phyloP scores from a whole-genome alignment of 2,797 vertebrate genomes.

The Pyrrhura leucotis region DNA sequence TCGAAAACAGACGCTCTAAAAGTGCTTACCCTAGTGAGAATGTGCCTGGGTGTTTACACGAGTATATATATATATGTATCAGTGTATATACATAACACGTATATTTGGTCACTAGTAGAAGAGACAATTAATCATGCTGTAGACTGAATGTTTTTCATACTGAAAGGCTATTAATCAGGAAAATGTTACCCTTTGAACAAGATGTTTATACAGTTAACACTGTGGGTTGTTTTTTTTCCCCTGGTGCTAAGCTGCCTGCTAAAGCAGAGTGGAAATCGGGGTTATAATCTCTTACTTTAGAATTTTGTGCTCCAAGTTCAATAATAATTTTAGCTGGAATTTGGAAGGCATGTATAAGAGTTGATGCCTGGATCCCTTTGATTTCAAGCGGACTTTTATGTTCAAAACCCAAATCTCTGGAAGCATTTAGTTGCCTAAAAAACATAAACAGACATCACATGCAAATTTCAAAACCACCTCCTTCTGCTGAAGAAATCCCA shows the following conservation, averaged over 20 bases:
- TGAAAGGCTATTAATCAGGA: conserved; percentile 47
- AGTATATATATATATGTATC: neutral
- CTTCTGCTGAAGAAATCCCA: neutral
- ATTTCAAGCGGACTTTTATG: neutral
- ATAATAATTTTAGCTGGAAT: conserved; percentile 6
- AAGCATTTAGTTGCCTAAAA: neutral
- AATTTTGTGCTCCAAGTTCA: neutral
- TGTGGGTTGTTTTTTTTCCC: neutral
- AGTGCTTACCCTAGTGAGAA: neutral
- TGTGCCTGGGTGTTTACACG: neutral
- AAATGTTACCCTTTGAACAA: conserved; percentile 40
- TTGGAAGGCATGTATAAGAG: neutral
- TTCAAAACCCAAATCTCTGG: neutral
- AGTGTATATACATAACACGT: neutral
- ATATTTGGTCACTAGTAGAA: conserved; percentile 1
- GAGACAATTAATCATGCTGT: neutral
- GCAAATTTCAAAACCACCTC: neutral
- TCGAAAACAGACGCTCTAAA: neutral
- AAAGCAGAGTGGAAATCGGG: neutral
- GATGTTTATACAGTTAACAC: conserved; percentile 26
- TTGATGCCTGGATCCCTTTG: neutral
- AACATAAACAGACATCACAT: neutral
- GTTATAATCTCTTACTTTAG: neutral
- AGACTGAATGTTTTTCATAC: conserved; percentile 31
- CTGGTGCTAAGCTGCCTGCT: conserved; percentile 28